Conservation (phyloP, 92 coral and sea anemone species). For the Epizoanthus illoricatus region DNA sequence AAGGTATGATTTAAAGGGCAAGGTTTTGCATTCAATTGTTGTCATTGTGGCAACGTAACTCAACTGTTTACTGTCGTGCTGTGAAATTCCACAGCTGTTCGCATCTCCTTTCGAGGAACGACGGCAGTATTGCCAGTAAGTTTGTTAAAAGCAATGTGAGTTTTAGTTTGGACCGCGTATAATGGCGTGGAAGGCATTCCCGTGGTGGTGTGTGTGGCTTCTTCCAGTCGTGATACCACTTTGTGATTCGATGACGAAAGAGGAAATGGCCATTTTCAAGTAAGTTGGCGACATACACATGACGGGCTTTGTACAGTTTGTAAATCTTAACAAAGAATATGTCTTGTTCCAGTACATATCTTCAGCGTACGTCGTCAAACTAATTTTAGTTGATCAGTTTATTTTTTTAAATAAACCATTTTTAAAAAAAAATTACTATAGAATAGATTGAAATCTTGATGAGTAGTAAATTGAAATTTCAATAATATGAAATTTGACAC, state of each 20-base stretch:
- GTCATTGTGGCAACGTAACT: too few relatives aligned
- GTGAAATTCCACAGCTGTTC: constrained; percentile 9
- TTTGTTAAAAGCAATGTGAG: not conserved
- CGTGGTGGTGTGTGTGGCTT: constrained; percentile 44
- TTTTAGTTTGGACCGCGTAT: not conserved
- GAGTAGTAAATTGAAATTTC: too few relatives aligned
- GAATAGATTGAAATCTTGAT: too few relatives aligned
- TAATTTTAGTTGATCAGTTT: too few relatives aligned
- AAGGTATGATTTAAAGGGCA: not conserved
- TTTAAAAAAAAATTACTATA: too few relatives aligned
- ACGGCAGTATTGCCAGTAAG: constrained; percentile 1
- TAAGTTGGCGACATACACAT: not conserved
- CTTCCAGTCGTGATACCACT: constrained; percentile 46
- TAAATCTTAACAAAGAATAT: too few relatives aligned
- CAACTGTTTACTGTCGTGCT: not conserved
- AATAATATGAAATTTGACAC: too few relatives aligned
- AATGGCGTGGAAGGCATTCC: constrained; percentile 31
- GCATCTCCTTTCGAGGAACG: not conserved
- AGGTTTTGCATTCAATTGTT: too few relatives aligned
- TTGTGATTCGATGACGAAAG: constrained; percentile 62
- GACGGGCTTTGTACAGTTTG: too few relatives aligned
- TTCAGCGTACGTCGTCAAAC: too few relatives aligned
- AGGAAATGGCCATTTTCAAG: constrained; percentile 73
- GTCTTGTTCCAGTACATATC: too few relatives aligned
- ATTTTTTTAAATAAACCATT: too few relatives aligned